Conservation (phyloP, 2,113 vertebrate genomes). For the Cottus gobio region DNA sequence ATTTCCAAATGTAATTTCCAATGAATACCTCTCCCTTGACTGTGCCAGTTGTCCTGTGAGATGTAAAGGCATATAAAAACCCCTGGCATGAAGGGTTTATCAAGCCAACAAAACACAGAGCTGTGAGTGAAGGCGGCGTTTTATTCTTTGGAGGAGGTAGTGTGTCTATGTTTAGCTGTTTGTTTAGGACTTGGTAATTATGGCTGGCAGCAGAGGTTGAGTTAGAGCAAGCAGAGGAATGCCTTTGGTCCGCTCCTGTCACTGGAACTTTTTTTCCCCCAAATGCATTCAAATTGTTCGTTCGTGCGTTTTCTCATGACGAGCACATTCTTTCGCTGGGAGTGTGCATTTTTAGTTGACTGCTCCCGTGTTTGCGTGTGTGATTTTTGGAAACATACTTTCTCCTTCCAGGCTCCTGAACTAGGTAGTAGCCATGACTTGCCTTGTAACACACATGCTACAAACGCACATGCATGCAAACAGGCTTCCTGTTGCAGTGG, state of each 20-base stretch:
- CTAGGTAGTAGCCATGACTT: background rate
- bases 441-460: background rate
- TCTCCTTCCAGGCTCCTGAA: background rate
- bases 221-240: slow-evolving; percentile 54
- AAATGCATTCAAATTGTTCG: background rate
- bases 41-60: background rate
- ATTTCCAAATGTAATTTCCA: background rate
- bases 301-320: slow-evolving; percentile 3
- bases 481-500: slow-evolving; percentile 30
- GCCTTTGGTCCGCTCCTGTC: slow-evolving; percentile 51
- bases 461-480: background rate
- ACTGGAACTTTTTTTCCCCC: slow-evolving; percentile 16
- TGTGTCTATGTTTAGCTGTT: slow-evolving; percentile 64
- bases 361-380: background rate
- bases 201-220: slow-evolving; percentile 54
- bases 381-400: background rate
- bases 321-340: background rate
- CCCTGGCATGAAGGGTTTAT: background rate
- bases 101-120: slow-evolving; percentile 3
- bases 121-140: background rate
- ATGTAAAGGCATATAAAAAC: background rate
- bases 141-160: slow-evolving; percentile 25
- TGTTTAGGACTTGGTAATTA: slow-evolving; percentile 70
- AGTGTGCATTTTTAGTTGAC: slow-evolving; percentile 1
- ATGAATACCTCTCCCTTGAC: background rate